Evolutionary conservation across 2,888 invertebrate species (phyloP), one percentile per base, ranked within the genome.

Genomic region (Diarsia mendica): DNA sequence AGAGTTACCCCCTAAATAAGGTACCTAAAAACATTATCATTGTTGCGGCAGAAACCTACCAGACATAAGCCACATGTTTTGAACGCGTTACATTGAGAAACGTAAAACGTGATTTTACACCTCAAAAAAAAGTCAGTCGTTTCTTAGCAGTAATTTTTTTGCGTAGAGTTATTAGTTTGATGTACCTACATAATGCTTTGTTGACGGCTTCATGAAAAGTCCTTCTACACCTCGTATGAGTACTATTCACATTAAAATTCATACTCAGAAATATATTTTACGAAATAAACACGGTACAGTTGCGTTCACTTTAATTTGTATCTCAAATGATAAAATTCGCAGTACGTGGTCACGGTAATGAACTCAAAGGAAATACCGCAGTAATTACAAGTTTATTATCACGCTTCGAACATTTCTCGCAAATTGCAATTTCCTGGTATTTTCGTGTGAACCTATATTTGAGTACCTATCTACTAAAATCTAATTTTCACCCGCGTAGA

Each of bases 281-380:
- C n/a, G 9, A 61, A 80, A 74, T 74, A 33, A 74, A 49, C 23
- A 33, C 13, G 1, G 1, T 33, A 67, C 63, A 61, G 75, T n/a
- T 3, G 23, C 33, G 44, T 20, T n/a, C 60, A 63, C n/a, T 77
- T 82, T 82, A 80, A 80, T 80, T 67, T 77, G 9, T 39, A 23
- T 20, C 48, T 61, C 55, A 51, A 67, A 77, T 82, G 46, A 82
- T 63, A 67, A 77, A 80, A 67, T 67, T 63, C 53, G 67, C 70
- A 61, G 55, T 18, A 51, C 70, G 55, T 48, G 55, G 77, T 39
- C 49, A n/a, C 46, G 61, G n/a, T 58, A 70, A 82, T 48, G 66
- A 64, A 64, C 68, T 80, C 83, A 83, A 80, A 83, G 72, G 79
- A 60, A 78, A 64, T 60, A 13, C 28, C 13, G 23, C 28, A 51